Base-by-base conservation (phyloP, 2,888 invertebrate genomes). In the Scaptomyza cyrtandrae region DNA sequence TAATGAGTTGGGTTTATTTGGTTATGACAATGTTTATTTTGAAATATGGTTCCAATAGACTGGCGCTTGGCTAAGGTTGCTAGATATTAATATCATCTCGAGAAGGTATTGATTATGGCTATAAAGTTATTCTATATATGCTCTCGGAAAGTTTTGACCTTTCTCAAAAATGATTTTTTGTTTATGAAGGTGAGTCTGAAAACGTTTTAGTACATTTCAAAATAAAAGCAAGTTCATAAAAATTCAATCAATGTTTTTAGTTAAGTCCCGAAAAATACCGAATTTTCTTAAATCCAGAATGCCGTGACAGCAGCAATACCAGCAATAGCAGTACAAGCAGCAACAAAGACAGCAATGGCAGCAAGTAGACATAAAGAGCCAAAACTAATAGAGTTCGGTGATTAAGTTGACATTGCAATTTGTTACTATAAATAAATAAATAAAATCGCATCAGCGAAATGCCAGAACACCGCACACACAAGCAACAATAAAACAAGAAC, bases 401-500 rank as follows among this genome's bases (percentile, higher is more conserved):
- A 81, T 85, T 85, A 86, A 78, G 85, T 85, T 85, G 85, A 86
- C 82, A 73, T 74, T 82, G 87, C 82, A 85, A 86, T 85, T 86
- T 85, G 87, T 82, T 85, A 74, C 76, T 74, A 84, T 85, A 86
- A 85, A 85, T 86, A 85, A 85, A 84, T 84, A 86, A 86, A 85
- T 82, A 78, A 86, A 86, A 80, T 82, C 81, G 80, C 78, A 86
- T 80, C 64, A 86, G 71, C 73, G 62, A 60, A 74, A 70, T 67
- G 33, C 54, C 62, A 67, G 56, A 16, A 19, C 7, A 24, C 2
- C n/a, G 54, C 49, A 43, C 50, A 61, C 48, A 62, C 39, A 50
- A 27, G 54, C 71, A 57, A 6, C n/a, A 27, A 14, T 14, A 11
- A 43, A 48, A 11, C 57, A 49, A 16, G 4, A 16, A 41, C 41